Base-by-base conservation (phyloP, 1,140 invertebrate species). In the Meloidogyne floridensis region DNA sequence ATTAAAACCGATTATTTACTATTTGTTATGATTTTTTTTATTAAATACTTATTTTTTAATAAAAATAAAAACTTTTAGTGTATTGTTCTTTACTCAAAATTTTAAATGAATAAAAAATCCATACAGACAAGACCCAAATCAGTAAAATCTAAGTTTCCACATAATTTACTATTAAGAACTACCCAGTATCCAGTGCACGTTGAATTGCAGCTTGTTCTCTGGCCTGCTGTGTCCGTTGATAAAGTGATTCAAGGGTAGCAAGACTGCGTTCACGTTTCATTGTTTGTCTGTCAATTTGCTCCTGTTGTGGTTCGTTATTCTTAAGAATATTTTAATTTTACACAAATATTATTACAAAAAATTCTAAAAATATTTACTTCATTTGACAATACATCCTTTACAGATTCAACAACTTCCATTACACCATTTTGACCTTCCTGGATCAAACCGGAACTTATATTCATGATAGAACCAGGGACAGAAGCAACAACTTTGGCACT, bases 201-300 rank as follows among this genome's bases (percentile, higher is more conserved):
- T 73, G 56, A 10, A 59, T 74, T n/a, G 82, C 82, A n/a, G 77
- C 43, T 20, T 73, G 71, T 32, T 88, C 87, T 20, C 88, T 51
- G 4, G 87, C 88, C 77, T 89, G 81, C 59, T 90, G 80, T 7
- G 88, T 89, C 10, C 81, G 74, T 72, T 86, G 84, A 20, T 82
- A 84, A 70, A 89, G 74, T 8, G 84, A 85, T 75, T 89, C 87
- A 51, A 89, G 82, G 32, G 81, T 89, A 11, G 88, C 88, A 42
- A 89, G 65, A 15, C 85, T 87, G 32, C 85, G 84, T 73, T 89
- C 88, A 43, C 88, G 81, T 78, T 90, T 90, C 77, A 89, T 84
- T 51, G 86, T 73, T 56, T 75, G 75, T 6, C 4, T 72, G 75
- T 72, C 80, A n/a, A 20, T 43, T 47, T 51, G 42, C 80, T 80